phyloP scores from a whole-genome alignment of 2,888 invertebrate genomes.

The Sarcophaga caerulescens region DNA sequence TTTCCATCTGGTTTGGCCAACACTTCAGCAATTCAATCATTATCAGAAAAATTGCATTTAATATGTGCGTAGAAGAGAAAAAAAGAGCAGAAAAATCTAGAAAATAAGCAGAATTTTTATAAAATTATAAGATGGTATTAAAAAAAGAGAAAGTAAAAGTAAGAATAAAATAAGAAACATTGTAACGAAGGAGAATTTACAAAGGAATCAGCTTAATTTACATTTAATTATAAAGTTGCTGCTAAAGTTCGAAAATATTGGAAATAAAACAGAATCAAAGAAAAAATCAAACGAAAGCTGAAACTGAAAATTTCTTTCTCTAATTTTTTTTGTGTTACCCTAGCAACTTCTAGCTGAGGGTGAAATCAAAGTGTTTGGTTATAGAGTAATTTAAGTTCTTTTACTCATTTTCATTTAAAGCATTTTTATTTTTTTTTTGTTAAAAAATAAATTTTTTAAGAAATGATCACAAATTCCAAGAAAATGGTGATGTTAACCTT shows the following conservation, averaged over 20 bases:
- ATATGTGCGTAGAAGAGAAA: background rate
- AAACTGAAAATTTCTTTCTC: background rate
- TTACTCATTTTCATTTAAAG: no score
- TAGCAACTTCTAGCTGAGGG: background rate
- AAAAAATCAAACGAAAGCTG: background rate
- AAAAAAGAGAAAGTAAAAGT: conserved; percentile 5
- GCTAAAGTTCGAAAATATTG: background rate
- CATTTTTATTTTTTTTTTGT: no score
- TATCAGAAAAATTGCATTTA: conserved; percentile 17
- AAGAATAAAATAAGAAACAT: background rate
- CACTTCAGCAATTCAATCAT: conserved; percentile 16
- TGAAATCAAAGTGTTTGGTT: background rate
- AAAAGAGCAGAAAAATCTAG: background rate
- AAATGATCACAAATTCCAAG: no score
- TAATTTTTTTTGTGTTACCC: background rate
- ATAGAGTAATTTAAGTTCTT: no score
- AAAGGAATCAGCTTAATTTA: conserved; percentile 49
- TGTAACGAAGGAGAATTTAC: conserved; percentile 4
- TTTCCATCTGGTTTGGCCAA: conserved; percentile 12
- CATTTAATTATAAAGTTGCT: conserved; percentile 57
- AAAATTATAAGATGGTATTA: background rate
- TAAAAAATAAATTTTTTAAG: no score
- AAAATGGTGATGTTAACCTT: no score
- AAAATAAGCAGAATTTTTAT: background rate
- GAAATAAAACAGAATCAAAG: background rate